Conservation (phyloP, 1,140 invertebrate genomes). For the Bombus confusus region DNA sequence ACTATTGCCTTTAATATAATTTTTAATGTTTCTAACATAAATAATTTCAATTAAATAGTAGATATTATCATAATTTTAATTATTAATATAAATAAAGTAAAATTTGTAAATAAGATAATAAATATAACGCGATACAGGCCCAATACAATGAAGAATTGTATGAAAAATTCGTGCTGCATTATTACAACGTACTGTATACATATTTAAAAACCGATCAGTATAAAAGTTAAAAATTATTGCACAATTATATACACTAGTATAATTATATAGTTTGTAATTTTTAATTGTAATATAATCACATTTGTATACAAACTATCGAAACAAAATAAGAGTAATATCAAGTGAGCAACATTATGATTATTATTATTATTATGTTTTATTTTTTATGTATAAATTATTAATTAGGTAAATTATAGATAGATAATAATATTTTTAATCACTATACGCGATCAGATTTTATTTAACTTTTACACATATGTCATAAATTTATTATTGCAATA, state of each 20-base stretch:
- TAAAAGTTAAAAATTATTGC: slow-evolving; percentile 3
- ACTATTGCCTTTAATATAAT: neutral
- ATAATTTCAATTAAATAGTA: neutral
- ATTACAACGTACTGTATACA: slow-evolving; percentile 14
- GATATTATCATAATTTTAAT: no score
- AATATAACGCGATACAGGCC: neutral
- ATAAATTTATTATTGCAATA: slow-evolving; percentile 13
- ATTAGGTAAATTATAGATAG: neutral
- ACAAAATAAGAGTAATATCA: slow-evolving; percentile 22
- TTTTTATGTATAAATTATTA: neutral
- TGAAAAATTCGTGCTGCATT: neutral
- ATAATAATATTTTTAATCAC: neutral
- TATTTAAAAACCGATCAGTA: slow-evolving; percentile 14
- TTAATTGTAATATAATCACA: slow-evolving; percentile 16
- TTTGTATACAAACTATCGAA: slow-evolving; percentile 16
- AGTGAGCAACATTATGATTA: neutral
- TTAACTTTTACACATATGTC: slow-evolving; percentile 23
- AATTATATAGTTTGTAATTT: slow-evolving; percentile 26
- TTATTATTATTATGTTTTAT: neutral
- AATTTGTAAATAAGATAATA: neutral
- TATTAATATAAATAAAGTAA: neutral
- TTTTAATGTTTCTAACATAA: neutral
- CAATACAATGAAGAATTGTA: neutral
- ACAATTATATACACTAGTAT: slow-evolving; percentile 13
- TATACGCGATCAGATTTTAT: slow-evolving; percentile 4